Evolutionary conservation across 2,797 vertebrate genomes (phyloP), one percentile per base, ranked within the genome.

Genomic region (Ctenochaetus hawaiiensis): DNA sequence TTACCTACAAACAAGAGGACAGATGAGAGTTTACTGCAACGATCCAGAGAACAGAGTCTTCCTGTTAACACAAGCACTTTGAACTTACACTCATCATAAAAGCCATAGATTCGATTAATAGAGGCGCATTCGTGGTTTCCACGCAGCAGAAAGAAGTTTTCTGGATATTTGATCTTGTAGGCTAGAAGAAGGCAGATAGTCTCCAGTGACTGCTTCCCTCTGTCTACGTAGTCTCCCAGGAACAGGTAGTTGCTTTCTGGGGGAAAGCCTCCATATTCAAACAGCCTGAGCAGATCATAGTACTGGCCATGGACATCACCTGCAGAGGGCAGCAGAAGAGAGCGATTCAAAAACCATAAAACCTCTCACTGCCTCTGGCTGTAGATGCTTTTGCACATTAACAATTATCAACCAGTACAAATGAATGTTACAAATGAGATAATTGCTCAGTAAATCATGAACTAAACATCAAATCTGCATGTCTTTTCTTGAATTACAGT

Each of bases 181-280:
- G 95, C 95, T 26, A 96, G 89, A 47, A 96, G 93, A 81, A 96
- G 90, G 85, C 95, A 96, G 91, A 96, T 96, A 18, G 95, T 96
- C 90, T 96, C 95, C 90, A 96, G 90, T 1, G 95, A 96, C 90
- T 96, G 95, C 82, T 96, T 96, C 75, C 95, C 95, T 87, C 95
- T 70, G 90, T 96, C 95, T 9, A 96, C 95, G 2, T 96, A 96
- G 88, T 96, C 95, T 0, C 95, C 95, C 87, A 96, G 90, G 67
- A 96, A 96, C 90, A 96, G 90, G 87, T 96, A 96, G 93, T 96
- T 96, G 83, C 95, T 96, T 82, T 96, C 96, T 0, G 96, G 96
- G 43, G 96, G 96, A 77, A 96, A 96, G 48, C 96, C 95, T 53
- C 96, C 96, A 8, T 96, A 96, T 83, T 96, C 96, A 78, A 96